Evolutionary conservation across 2,888 invertebrate genomes (phyloP).

Genomic region (Hypercompe scribonia): DNA sequence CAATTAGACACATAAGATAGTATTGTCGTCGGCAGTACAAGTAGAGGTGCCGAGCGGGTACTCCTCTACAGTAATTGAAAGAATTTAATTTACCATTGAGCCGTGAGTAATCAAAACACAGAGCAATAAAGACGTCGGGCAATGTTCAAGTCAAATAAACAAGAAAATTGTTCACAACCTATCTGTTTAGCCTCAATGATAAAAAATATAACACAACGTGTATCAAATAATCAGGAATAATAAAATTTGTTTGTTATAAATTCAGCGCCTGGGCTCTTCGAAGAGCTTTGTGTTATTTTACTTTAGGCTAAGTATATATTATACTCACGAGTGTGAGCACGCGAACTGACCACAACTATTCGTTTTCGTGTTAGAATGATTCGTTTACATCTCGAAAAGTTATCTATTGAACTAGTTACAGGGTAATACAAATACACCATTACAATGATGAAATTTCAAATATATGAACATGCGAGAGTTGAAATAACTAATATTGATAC

Average conservation of each 20-base stretch:
- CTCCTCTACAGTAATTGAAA: slow-evolving; percentile 6
- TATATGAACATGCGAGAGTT: not conserved
- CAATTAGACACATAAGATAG: not conserved
- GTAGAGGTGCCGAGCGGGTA: not conserved
- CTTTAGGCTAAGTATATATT: slow-evolving; percentile 2
- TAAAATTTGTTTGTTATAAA: slow-evolving; percentile 8
- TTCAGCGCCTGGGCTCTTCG: not conserved
- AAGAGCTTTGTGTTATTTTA: slow-evolving; percentile 1
- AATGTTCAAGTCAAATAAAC: slow-evolving; percentile 17
- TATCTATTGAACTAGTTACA: not conserved
- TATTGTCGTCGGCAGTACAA: not conserved
- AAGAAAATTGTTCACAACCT: slow-evolving; percentile 1
- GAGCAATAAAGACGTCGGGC: slow-evolving; percentile 16
- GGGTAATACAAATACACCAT: not conserved
- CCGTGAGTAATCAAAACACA: slow-evolving; percentile 4
- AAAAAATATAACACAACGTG: slow-evolving; percentile 4
- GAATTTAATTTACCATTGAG: slow-evolving; percentile 9
- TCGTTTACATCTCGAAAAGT: not conserved
- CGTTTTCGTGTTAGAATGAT: not conserved
- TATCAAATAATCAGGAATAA: slow-evolving; percentile 5
- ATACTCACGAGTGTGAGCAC: not conserved
- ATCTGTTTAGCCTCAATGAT: slow-evolving; percentile 11
- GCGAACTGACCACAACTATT: not conserved
- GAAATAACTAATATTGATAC: not conserved
- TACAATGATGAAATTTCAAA: not conserved